phyloP scores from a whole-genome alignment of 2,797 vertebrate genomes.

The Aselliscus stoliczkanus region DNA sequence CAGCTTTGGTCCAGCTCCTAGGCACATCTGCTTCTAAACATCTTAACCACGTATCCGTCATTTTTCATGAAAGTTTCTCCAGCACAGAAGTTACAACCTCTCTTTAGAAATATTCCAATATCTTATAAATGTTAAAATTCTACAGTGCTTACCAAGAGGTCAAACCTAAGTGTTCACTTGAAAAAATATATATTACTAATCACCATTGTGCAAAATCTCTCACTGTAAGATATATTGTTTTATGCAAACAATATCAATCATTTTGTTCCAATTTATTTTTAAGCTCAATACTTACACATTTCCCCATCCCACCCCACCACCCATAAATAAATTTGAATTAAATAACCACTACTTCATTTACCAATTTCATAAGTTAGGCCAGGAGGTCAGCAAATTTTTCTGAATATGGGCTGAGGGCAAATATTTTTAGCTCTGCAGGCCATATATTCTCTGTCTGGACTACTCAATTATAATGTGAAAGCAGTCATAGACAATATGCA shows the following conservation, averaged over 20 bases:
- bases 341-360: background rate
- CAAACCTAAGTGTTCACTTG: background rate
- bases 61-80: background rate
- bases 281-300: background rate
- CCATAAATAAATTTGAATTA: conserved; percentile 22
- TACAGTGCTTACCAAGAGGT: background rate
- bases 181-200: background rate
- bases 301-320: too few relatives aligned
- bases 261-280: conserved; percentile 18
- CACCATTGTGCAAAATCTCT: background rate
- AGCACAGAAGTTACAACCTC: background rate
- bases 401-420: background rate
- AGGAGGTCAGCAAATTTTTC: background rate
- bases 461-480: background rate
- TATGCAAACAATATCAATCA: conserved; percentile 6
- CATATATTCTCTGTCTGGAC: background rate
- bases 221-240: background rate
- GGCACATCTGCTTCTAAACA: background rate
- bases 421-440: background rate
- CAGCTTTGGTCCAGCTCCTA: background rate
- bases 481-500: background rate
- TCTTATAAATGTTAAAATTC: conserved; percentile 15
- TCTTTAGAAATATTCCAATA: conserved; percentile 9
- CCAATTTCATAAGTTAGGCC: background rate
- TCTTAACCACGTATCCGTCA: background rate